Evolutionary conservation across 2,113 vertebrate genomes (phyloP).

Genomic region (Istiophorus platypterus): DNA sequence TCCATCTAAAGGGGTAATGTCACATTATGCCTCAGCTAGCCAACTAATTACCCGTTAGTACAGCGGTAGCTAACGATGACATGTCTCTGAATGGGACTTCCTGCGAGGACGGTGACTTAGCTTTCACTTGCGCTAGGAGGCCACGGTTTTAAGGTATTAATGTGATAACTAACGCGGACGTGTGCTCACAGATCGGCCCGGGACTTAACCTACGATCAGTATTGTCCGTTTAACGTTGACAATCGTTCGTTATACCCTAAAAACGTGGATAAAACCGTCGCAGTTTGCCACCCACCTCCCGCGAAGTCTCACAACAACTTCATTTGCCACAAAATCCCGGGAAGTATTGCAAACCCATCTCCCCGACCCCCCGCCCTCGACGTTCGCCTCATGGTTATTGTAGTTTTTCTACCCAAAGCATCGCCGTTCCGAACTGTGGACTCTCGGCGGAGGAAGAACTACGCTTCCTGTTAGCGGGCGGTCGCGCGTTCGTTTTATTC

Average conservation of each 20-base stretch:
- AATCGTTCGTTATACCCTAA: background rate
- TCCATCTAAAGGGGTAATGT: background rate
- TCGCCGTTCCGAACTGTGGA: rapidly evolving
- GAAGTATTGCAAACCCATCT: conserved; percentile 52
- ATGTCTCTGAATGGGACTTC: background rate
- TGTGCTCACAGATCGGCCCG: too few species aligned
- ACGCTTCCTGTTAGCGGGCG: conserved; percentile 62
- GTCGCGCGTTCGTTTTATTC: conserved; percentile 10
- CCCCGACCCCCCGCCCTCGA: background rate
- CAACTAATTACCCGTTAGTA: background rate
- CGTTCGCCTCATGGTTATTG: conserved; percentile 33
- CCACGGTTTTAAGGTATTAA: background rate
- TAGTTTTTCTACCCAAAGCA: conserved; percentile 43
- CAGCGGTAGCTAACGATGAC: conserved; percentile 20
- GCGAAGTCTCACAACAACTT: background rate
- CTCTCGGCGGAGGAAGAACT: conserved; percentile 18
- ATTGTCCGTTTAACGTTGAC: background rate
- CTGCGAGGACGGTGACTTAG: background rate
- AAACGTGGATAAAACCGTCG: background rate
- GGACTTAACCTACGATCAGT: background rate
- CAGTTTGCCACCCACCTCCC: conserved; percentile 25
- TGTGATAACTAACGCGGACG: background rate
- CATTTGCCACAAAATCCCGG: conserved; percentile 63
- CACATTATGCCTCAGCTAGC: background rate
- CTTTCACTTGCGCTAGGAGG: conserved; percentile 25